Conservation (phyloP, 2,888 invertebrate species). For the Toxonevra muliebris region DNA sequence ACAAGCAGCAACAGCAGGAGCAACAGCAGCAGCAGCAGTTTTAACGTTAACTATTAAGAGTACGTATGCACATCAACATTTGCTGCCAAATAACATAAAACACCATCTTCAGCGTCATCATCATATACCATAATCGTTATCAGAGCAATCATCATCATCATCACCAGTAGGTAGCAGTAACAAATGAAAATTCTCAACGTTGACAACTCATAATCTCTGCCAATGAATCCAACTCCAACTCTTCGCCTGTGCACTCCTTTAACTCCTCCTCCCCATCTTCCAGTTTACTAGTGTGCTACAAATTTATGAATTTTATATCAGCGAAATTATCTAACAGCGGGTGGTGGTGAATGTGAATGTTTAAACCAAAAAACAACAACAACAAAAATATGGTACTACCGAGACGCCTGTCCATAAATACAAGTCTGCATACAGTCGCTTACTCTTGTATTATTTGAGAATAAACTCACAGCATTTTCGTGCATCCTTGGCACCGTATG, state of each 20-base stretch:
- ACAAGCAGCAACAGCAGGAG: too few relatives aligned
- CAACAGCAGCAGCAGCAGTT: too few relatives aligned
- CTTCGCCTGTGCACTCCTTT: background rate
- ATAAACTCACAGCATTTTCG: background rate
- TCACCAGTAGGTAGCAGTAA: background rate
- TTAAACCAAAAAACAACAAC: background rate
- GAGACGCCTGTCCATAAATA: background rate
- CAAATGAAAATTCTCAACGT: too few relatives aligned
- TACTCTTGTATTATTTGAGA: background rate
- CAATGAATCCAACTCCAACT: background rate
- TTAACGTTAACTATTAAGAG: too few relatives aligned
- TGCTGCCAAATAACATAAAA: too few relatives aligned
- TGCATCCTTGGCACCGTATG: conserved; percentile 35
- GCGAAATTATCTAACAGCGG: conserved; percentile 28
- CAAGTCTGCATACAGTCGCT: too few relatives aligned
- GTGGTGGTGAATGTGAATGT: conserved; percentile 18
- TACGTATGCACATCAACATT: background rate
- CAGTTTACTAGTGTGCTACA: background rate
- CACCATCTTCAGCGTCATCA: background rate
- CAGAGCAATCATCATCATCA: background rate
- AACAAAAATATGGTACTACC: background rate
- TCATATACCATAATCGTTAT: background rate
- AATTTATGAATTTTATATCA: conserved; percentile 4
- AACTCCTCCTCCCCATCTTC: background rate
- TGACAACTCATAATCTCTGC: conserved; percentile 20